Conservation (phyloP, 2,113 vertebrate genomes). For the Petromus typicus region DNA sequence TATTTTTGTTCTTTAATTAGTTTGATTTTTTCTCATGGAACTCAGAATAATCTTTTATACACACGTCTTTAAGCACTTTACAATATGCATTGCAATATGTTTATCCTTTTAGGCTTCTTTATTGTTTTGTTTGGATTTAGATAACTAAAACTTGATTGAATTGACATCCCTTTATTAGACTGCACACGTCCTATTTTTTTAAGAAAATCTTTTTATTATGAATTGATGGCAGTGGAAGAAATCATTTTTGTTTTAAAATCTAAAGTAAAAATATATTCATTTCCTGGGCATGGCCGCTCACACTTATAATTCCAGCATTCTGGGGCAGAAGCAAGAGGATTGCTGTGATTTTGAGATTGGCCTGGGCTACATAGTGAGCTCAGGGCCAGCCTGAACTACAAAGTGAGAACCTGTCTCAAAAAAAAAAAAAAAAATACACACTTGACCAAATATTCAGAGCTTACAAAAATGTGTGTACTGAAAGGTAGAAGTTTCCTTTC, state of each 20-base stretch:
- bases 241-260: neutral
- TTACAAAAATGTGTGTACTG: neutral
- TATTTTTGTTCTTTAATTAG: neutral
- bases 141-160: conserved; percentile 1
- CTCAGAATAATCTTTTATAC: neutral
- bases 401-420: too few relatives aligned
- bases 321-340: too few relatives aligned
- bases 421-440: neutral
- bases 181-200: neutral
- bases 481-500: neutral
- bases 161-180: neutral
- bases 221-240: neutral
- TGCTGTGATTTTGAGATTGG: too few relatives aligned
- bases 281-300: too few relatives aligned
- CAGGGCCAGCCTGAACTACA: too few relatives aligned
- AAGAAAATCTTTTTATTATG: neutral
- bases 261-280: too few relatives aligned
- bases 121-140: neutral
- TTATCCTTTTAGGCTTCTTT: neutral
- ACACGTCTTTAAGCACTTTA: neutral
- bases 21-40: neutral
- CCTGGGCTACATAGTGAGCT: too few relatives aligned
- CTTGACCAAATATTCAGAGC: neutral
- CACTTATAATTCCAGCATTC: too few relatives aligned
- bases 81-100: neutral